Base-by-base conservation (phyloP, 2,113 vertebrate species). In the Calonectris borealis region DNA sequence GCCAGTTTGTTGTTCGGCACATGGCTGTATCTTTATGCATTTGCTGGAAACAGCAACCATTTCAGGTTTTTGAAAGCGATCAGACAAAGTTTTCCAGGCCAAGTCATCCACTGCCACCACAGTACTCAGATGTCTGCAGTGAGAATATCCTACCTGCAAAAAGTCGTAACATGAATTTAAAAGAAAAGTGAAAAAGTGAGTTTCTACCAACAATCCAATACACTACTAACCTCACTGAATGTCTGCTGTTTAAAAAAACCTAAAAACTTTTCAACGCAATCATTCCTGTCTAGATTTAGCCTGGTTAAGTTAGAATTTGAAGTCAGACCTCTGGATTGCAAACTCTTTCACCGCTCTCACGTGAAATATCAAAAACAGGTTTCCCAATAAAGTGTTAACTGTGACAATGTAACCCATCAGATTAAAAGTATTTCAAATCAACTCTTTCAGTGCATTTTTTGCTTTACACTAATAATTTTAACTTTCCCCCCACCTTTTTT, bases 401-500 rank as follows among this genome's bases (percentile, higher is more conserved):
- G 19, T 51, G 55, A 73, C 84, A 91, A 77, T 3, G 6, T 44
- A 91, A 44, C 26, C 10, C 4, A 49, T 16, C 46, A 25, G 21
- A 66, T 60, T 34, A 55, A 38, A 76, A 75, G 19, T 49, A 58
- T 38, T 57, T 61, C 2, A 46, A 42, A 57, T n/a, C 15, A 86
- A 51, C n/a, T 51, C 10, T 20, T 84, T 64, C 46, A 55, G n/a
- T 60, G 22, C n/a, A 49, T 51, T 81, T 92, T 95, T 44, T 66
- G 18, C 17, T 90, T 86, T 48, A 25, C 20, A 46, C 9, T 75
- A 12, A 14, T 34, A 26, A 52, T 36, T 85, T 83, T 32, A 69
- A 38, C 10, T 16, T 7, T 1, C 1, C 2, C 17, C 44, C 44
- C 44, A 2, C 1, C 0, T 2, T 57, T 65, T 40, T 9, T 40